phyloP scores from a whole-genome alignment of 2,888 invertebrate genomes.

The Prostheceraeus crozeri region DNA sequence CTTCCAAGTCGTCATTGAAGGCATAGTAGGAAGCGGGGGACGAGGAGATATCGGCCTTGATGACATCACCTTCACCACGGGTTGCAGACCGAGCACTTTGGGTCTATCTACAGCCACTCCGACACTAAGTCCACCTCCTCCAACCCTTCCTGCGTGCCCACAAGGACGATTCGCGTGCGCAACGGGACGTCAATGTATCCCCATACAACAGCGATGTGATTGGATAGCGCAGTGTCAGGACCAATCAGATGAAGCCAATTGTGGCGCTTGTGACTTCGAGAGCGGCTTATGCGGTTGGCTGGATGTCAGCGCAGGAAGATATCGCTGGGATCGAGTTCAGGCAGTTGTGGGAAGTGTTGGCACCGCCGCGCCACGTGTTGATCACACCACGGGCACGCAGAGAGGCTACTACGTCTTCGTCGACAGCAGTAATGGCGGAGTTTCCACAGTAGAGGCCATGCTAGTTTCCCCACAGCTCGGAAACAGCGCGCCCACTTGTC shows the following conservation, averaged over 20 bases:
- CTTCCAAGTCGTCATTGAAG: slow-evolving; percentile 45
- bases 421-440: neutral
- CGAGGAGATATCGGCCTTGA: slow-evolving; percentile 47
- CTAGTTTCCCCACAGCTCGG: neutral
- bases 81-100: slow-evolving; percentile 42
- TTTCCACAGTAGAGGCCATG: neutral
- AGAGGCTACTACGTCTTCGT: neutral
- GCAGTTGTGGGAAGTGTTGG: no score
- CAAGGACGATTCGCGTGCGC: slow-evolving; percentile 31
- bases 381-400: slow-evolving; percentile 22
- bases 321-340: slow-evolving; percentile 60
- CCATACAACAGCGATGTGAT: slow-evolving; percentile 33
- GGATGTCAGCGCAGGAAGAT: slow-evolving; percentile 28
- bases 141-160: slow-evolving; percentile 33
- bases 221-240: neutral
- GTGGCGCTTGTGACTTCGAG: slow-evolving; percentile 34
- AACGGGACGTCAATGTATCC: slow-evolving; percentile 43
- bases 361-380: slow-evolving; percentile 40
- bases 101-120: slow-evolving; percentile 12
- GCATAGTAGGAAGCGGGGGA: slow-evolving; percentile 43
- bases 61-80: slow-evolving; percentile 43
- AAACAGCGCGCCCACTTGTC: neutral
- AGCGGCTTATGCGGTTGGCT: slow-evolving; percentile 31
- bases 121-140: no score
- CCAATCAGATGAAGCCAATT: slow-evolving; percentile 5